These are phyloP conservation scores for Smithornis capensis DNA, from an alignment of 2,113 vertebrate species.

Conservation along the genomic window DNA sequence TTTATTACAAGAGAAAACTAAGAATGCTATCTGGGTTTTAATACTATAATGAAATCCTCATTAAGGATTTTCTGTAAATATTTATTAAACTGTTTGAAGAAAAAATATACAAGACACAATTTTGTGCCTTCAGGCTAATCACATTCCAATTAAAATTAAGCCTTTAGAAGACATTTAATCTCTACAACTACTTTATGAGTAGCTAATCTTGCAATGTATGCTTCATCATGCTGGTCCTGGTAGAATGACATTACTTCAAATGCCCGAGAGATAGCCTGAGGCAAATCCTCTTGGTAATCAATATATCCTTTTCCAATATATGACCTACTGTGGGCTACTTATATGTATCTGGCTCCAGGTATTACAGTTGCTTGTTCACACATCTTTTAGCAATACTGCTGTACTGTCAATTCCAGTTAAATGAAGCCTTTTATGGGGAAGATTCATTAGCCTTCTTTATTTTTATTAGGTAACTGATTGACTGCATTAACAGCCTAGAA, in stretches of 20 bases:
- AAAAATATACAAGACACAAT: constrained; percentile 26
- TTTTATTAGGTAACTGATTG: constrained; percentile 57
- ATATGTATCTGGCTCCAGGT: neutral
- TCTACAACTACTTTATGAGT: constrained; percentile 53
- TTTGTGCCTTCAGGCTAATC: constrained; percentile 50
- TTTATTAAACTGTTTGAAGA: constrained; percentile 58
- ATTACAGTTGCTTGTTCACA: neutral
- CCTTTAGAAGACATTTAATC: constrained; percentile 57
- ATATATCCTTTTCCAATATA: constrained; percentile 1
- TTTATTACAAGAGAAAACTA: neutral
- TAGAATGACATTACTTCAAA: constrained; percentile 1
- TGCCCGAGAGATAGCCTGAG: neutral
- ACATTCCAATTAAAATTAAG: constrained; percentile 54
- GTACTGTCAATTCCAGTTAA: neutral
- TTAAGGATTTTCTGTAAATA: constrained; percentile 32
- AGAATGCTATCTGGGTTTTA: neutral
- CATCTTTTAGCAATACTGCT: neutral
- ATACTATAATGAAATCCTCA: neutral
- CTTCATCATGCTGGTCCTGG: neutral
- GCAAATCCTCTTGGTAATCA: constrained; percentile 14
- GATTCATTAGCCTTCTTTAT: constrained; percentile 34
- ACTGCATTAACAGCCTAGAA: constrained; percentile 3
- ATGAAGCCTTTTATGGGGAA: neutral
- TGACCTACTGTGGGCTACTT: neutral
- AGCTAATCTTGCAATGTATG: constrained; percentile 6